phyloP scores from a whole-genome alignment of 2,113 vertebrate genomes.

The Pterophyllum scalare region DNA sequence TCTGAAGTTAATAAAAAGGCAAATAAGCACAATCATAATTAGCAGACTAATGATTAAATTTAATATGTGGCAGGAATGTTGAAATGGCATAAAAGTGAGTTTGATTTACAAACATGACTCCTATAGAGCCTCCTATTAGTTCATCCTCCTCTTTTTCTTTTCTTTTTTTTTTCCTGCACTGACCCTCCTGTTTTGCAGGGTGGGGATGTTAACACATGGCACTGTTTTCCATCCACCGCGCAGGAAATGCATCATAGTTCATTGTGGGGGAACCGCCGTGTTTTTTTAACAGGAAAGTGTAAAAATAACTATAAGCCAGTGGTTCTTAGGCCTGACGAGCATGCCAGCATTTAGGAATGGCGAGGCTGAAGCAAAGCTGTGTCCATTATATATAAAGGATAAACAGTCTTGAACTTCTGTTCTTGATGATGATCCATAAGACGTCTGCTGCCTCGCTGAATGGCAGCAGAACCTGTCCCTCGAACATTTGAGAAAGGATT shows the following conservation, averaged over 20 bases:
- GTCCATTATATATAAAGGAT: conserved; percentile 40
- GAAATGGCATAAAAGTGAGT: conserved; percentile 22
- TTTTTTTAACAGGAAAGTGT: conserved; percentile 95
- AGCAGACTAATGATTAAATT: conserved; percentile 10
- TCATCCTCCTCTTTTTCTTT: conserved; percentile 27
- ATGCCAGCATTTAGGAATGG: conserved; percentile 55
- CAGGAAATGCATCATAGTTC: conserved; percentile 98
- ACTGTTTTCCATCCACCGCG: conserved; percentile 92
- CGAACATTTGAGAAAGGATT: too few species aligned
- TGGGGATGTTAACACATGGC: conserved; percentile 92
- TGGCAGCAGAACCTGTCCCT: background rate
- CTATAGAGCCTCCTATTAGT: background rate
- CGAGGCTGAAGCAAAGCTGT: conserved; percentile 35
- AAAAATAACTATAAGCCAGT: conserved; percentile 91
- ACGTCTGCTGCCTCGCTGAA: background rate
- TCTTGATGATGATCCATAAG: background rate
- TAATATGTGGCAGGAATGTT: background rate
- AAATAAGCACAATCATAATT: conserved; percentile 34
- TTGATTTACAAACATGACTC: conserved; percentile 4
- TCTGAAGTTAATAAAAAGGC: background rate
- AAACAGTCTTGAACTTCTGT: conserved; percentile 24
- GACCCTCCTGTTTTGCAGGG: conserved; percentile 85
- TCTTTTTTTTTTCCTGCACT: conserved; percentile 51
- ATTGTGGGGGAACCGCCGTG: conserved; percentile 87
- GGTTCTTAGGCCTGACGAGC: conserved; percentile 61